Conservation (phyloP, 2,888 invertebrate species). For the Cantharis nigra region DNA sequence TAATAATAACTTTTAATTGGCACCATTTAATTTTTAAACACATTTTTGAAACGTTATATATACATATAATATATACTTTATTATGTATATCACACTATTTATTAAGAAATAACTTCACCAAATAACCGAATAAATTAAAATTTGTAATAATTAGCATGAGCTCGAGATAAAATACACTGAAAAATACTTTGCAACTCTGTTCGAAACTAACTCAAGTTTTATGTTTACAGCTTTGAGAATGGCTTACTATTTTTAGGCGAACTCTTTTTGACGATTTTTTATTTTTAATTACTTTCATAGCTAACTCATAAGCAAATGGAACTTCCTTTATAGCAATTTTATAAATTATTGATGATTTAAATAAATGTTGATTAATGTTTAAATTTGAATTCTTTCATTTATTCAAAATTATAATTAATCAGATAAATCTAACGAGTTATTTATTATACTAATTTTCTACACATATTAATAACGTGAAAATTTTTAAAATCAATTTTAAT, state of each 20-base stretch:
- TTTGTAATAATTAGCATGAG: not conserved
- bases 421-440: not conserved
- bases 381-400: not conserved
- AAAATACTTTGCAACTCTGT: constrained; percentile 30
- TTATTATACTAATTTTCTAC: not conserved
- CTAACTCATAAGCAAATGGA: not conserved
- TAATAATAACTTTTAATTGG: not conserved
- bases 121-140: not conserved
- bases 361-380: not conserved
- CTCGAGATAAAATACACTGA: constrained; percentile 16
- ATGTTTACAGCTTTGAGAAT: constrained; percentile 43
- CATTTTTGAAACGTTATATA: not conserved
- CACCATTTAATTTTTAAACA: constrained; percentile 5
- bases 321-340: not conserved
- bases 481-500: not conserved
- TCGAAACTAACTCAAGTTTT: constrained; percentile 40
- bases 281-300: not conserved
- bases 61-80: too few species aligned
- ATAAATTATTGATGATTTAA: not conserved
- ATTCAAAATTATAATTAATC: not conserved
- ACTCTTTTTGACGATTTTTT: constrained; percentile 15
- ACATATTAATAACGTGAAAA: not conserved
- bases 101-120: not conserved
- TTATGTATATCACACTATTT: not conserved
- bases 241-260: constrained; percentile 45